Evolutionary conservation across 1,140 invertebrate species (phyloP), one percentile per base, ranked within the genome.

Genomic region (Bombus confusus): DNA sequence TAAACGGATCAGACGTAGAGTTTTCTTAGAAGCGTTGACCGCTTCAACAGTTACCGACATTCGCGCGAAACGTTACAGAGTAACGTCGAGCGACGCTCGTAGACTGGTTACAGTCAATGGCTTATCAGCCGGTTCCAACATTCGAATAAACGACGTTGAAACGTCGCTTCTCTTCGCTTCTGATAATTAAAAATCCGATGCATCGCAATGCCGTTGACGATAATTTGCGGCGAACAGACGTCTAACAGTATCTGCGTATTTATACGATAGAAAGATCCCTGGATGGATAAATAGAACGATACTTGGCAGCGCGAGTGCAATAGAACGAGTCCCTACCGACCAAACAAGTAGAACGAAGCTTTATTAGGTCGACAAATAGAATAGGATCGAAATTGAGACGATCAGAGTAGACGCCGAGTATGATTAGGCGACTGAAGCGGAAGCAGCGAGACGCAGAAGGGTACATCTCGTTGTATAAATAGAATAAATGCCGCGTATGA

Each of bases 261-360:
- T n/a, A n/a, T 12, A 10, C n/a, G 1, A 10, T n/a, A n/a, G 3
- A 13, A n/a, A 62, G 47, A 22, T 22, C 0, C 0, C 12, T 1
- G 10, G 28, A n/a, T 62, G 13, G 28, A 62, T n/a, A 12, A n/a
- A 62, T 8, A 22, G 47, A 22, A 22, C 18, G 18, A 52, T 5
- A 22, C 22, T 52, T 22, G 28, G 1, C 28, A 13, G 12, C 3
- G 25, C 10, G 28, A 28, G 25, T 59, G 12, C 9, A 59, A 28
- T 18, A 15, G n/a, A 31, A 2, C 62, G 15, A 12, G 34, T 37
- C 22, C 31, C 34, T 52, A 22, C 15, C 8, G 18, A 0, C 34
- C 18, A 37, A 25, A 37, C 66, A 39, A 68, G 9, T 10, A 31
- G 62, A n/a, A 66, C n/a, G n/a, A 31, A 15, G 2, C 18, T 34